These are phyloP conservation scores for Styela plicata DNA, from an alignment of 23 tunicate species.

Conservation along the genomic window DNA sequence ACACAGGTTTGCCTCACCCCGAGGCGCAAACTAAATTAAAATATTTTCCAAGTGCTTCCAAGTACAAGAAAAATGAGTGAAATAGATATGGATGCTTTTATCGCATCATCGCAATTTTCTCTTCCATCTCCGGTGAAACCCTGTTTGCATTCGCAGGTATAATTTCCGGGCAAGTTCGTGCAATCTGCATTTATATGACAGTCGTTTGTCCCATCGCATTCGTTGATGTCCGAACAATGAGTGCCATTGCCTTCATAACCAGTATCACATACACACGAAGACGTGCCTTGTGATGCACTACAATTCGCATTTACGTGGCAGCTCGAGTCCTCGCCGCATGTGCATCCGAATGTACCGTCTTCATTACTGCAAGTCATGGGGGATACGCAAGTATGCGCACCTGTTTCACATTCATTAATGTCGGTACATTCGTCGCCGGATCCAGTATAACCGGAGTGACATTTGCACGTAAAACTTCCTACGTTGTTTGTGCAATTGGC, in stretches of 20 bases:
- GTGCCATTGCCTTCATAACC: constrained; percentile 1
- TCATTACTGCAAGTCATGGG: not conserved
- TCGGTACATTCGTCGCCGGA: constrained; percentile 2
- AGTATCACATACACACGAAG: not conserved
- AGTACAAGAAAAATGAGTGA: not conserved
- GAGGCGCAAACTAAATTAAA: too few relatives aligned
- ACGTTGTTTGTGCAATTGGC: not conserved
- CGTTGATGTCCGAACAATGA: not conserved
- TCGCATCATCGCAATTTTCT: not conserved
- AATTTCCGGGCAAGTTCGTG: not conserved
- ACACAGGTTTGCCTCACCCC: too few relatives aligned
- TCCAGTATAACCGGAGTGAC: not conserved
- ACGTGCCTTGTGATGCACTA: too few relatives aligned
- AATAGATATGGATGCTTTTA: not conserved
- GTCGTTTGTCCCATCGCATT: not conserved
- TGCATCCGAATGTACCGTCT: constrained; percentile 3
- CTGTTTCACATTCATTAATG: constrained; percentile 16
- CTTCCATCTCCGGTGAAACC: constrained; percentile 1
- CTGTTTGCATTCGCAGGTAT: not conserved
- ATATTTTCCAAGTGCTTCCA: not conserved
- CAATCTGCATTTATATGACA: not conserved
- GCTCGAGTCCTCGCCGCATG: not conserved
- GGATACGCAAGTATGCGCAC: constrained; percentile 7
- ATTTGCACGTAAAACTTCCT: constrained; percentile 8
- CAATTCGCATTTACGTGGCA: not conserved